phyloP scores from a whole-genome alignment of 2,888 invertebrate species.

The Lottia scabra region DNA sequence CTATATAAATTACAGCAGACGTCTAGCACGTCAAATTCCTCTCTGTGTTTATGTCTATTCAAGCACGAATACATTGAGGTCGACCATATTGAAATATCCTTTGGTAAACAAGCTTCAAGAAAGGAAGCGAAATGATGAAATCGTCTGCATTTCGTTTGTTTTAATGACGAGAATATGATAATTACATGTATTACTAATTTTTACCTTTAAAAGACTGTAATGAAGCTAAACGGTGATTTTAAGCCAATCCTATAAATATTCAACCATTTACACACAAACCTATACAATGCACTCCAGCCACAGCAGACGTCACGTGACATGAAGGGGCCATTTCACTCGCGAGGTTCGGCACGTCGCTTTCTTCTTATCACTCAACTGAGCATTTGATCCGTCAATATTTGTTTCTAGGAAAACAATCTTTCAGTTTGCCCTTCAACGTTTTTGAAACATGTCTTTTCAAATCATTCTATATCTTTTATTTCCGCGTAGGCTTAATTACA shows the following conservation, averaged over 20 bases:
- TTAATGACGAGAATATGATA: no score
- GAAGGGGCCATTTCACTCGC: constrained; percentile 2
- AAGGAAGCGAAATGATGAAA: background rate
- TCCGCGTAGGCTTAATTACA: no score
- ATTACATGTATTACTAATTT: background rate
- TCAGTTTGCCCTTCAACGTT: no score
- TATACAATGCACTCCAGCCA: constrained; percentile 1
- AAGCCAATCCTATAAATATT: background rate
- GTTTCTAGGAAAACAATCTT: no score
- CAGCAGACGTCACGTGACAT: background rate
- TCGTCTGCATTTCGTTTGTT: no score
- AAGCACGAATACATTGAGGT: constrained; percentile 6
- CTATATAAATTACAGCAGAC: background rate
- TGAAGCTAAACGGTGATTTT: background rate
- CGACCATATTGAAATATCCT: constrained; percentile 6
- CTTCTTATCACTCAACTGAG: background rate
- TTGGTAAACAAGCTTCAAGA: background rate
- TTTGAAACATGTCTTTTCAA: no score
- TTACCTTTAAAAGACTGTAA: background rate
- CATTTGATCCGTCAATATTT: no score
- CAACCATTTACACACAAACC: background rate
- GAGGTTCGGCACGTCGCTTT: background rate
- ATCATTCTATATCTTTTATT: no score
- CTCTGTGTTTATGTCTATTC: background rate
- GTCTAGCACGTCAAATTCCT: background rate